Base-by-base conservation (phyloP, 2,797 vertebrate species). In the Lacerta viridis region DNA sequence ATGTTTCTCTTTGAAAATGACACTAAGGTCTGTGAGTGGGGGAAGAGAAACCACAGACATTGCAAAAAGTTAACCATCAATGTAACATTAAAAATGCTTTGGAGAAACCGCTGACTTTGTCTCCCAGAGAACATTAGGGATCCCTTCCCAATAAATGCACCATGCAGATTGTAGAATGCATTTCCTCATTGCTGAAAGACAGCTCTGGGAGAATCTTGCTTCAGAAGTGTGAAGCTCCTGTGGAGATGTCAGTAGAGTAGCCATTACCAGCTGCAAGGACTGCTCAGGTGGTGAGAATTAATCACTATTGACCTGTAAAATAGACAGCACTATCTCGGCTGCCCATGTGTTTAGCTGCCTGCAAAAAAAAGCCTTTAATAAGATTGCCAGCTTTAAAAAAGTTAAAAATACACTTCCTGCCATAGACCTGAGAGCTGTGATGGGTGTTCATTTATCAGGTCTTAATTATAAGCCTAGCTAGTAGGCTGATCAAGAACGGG, bases 231-330 rank as follows among this genome's bases (percentile, higher is more conserved):
- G 59, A 20, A 36, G 74, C 0, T 27, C 55, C 86, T 4, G 18
- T 3, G 17, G 74, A 88, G 64, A 77, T 83, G 13, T 36, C 43
- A 6, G 20, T 46, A 66, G 39, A 50, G 61, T 82, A 15, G 2
- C 55, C 7, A 68, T 80, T 90, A 90, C 9, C 92, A 89, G 3
- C 91, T 88, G 61, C 91, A 95, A 1, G 80, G 86, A 89, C 59
- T 59, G 80, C 33, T 92, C 43, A 15, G 61, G 87, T 93, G 91
- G 78, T 66, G 80, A 92, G 92, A 93, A 95, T 64, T 93, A 91
- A 2, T 3, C 64, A 55, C 71, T 87, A 46, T 46, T 86, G 93
- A 80, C 92, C 90, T 78, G 90, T 88, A 80, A 90, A 29, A 89
- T 7, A 68, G 84, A 85, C 90, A 91, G 83, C 87, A 90, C 90